These are phyloP conservation scores for Chaunax sp. DNA, from an alignment of 2,797 vertebrate genomes.

Conservation along the genomic window DNA sequence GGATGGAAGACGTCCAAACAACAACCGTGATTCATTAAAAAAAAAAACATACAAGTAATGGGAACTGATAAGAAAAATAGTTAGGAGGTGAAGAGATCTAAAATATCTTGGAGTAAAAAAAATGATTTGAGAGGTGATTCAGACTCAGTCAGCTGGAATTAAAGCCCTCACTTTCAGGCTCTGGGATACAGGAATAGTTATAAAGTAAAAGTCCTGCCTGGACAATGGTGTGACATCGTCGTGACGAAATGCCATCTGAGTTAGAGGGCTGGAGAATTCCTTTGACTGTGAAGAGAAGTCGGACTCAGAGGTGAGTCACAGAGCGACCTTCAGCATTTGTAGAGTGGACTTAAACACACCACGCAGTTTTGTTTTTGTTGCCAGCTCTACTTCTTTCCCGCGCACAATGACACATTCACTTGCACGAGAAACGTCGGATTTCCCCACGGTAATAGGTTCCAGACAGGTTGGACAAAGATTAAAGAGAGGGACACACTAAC, in stretches of 20 bases:
- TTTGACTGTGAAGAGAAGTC: background rate
- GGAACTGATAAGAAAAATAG: background rate
- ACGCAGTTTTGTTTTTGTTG: background rate
- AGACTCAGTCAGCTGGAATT: constrained; percentile 4
- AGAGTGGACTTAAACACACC: background rate
- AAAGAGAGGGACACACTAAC: constrained; percentile 52
- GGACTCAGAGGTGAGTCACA: constrained; percentile 18
- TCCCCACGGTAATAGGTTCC: constrained; percentile 47
- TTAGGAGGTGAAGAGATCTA: background rate
- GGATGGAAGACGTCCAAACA: background rate
- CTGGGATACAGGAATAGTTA: constrained; percentile 18
- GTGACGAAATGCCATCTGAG: background rate
- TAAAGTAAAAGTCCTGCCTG: background rate
- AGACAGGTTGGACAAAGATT: constrained; percentile 59
- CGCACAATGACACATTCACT: constrained; percentile 10
- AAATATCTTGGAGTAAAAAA: background rate
- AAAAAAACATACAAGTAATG: background rate
- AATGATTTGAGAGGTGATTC: constrained; percentile 10
- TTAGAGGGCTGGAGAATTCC: background rate
- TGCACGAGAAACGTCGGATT: constrained; percentile 21
- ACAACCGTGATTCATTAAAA: background rate
- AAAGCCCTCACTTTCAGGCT: constrained; percentile 12
- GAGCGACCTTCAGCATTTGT: constrained; percentile 8
- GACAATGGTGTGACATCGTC: background rate
- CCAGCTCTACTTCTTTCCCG: background rate